Conservation (phyloP, 2,797 vertebrate genomes). For the Ctenochaetus hawaiiensis region DNA sequence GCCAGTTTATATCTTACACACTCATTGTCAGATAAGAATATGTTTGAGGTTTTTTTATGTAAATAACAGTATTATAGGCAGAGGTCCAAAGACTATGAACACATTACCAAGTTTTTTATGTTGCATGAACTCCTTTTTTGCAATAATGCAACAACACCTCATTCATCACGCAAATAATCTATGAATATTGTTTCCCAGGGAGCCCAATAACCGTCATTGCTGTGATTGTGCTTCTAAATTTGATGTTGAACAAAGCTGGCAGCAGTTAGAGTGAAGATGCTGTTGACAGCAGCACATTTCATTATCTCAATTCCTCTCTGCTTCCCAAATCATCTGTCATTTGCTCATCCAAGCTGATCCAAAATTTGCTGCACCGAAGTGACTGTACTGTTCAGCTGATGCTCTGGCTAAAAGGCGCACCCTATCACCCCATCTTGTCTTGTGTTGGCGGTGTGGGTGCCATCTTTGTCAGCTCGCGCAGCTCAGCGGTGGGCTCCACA, state of each 20-base stretch:
- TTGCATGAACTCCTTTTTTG: not conserved
- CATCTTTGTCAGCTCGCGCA: constrained; percentile 55
- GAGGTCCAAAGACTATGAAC: too few relatives aligned
- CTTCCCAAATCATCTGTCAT: constrained; percentile 23
- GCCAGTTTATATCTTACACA: too few relatives aligned
- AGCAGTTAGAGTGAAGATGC: not conserved
- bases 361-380: constrained; percentile 15
- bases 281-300: not conserved
- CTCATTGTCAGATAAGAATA: too few relatives aligned
- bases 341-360: constrained; percentile 10
- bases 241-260: not conserved
- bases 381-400: constrained; percentile 30
- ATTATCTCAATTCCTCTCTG: constrained; percentile 27
- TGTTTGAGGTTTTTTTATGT: too few relatives aligned
- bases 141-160: not conserved
- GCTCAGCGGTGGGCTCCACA: constrained; percentile 33
- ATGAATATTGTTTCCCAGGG: not conserved
- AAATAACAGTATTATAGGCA: too few relatives aligned
- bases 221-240: not conserved
- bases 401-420: constrained; percentile 30
- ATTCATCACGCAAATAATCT: not conserved
- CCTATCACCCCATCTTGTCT: constrained; percentile 36
- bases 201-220: not conserved
- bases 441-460: constrained; percentile 40
- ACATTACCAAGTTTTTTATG: too few relatives aligned